Evolutionary conservation across 2,888 invertebrate genomes (phyloP), one percentile per base, ranked within the genome.

Genomic region (Actias luna): DNA sequence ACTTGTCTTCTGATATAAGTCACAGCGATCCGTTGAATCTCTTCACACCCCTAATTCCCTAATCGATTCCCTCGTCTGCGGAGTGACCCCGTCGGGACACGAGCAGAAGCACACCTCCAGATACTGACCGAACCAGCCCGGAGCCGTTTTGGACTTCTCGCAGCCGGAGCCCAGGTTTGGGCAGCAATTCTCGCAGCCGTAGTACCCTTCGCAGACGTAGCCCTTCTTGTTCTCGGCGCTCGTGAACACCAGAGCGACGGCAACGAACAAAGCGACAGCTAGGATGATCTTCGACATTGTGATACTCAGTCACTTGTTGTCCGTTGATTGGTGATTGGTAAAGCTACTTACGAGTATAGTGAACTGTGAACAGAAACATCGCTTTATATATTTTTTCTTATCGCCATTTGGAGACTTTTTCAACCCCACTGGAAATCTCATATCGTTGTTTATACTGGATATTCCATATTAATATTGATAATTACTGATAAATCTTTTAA

Each of bases 131-230:
- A 16, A 5, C 22, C 25, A 39, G 8, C 12, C 16, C 29, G 39
- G 58, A 5, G 4, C 2, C 0, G 18, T 29, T 27, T 27, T 39
- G 22, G 16, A 39, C 29, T 59, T 36, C 16, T 27, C 27, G 16
- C 39, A 59, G 8, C 39, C 27, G n/a, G 0, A 1, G 4, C 59
- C 59, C 25, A 59, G n/a, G n/a, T 8, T 4, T 10, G 18, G 22
- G 27, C 59, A 59, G 8, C 59, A 59, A 4, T 59, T 59, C 35
- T 58, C 36, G 25, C 39, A 59, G 16, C 59, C 59, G 18, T 39
- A 39, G 36, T 16, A 59, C 39, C 59, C 39, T 12, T 22, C 1
- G n/a, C 59, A 39, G 2, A 25, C 7, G 27, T 39, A 39, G 7
- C 8, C 5, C 59, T 59, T 59, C 3, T 27, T 39, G 33, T 59